Percentiles rank a stretch among this genome's conserved stretches.
Evolutionary conservation across 2,888 invertebrate genomes (phyloP).

Genomic region (Acanthosepion lycidas): DNA sequence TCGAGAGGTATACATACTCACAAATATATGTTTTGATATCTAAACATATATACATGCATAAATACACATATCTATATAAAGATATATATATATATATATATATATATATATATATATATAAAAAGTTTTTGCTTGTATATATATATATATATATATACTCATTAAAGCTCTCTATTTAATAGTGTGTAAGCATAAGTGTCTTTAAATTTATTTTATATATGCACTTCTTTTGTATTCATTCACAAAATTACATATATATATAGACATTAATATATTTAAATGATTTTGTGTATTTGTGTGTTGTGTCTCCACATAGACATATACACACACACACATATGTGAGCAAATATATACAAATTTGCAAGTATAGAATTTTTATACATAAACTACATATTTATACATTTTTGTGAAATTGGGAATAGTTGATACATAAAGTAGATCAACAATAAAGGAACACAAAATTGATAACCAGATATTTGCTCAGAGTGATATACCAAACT

Average conservation of each 20-base stretch:
- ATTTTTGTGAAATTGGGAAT: no score
- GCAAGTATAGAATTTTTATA: no score
- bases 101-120: conserved; percentile 18
- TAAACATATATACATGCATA: not conserved
- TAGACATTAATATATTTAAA: not conserved
- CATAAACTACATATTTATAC: no score
- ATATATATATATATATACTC: not conserved
- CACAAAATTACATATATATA: not conserved
- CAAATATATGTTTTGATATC: not conserved
- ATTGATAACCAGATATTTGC: no score
- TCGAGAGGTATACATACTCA: not conserved
- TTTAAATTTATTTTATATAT: not conserved
- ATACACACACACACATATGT: not conserved
- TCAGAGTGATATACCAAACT: no score
- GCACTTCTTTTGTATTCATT: not conserved
- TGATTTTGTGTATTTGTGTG: no score
- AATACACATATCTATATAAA: not conserved
- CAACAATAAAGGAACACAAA: no score
- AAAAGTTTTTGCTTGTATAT: no score
- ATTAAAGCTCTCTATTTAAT: not conserved
- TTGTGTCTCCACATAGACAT: not conserved
- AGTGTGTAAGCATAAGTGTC: not conserved
- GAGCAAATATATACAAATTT: no score
- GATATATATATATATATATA: not conserved
- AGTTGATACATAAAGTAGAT: no score